Evolutionary conservation across 1,140 invertebrate genomes (phyloP), one percentile per base, ranked within the genome.

Genomic region (Hypothenemus hampei): DNA sequence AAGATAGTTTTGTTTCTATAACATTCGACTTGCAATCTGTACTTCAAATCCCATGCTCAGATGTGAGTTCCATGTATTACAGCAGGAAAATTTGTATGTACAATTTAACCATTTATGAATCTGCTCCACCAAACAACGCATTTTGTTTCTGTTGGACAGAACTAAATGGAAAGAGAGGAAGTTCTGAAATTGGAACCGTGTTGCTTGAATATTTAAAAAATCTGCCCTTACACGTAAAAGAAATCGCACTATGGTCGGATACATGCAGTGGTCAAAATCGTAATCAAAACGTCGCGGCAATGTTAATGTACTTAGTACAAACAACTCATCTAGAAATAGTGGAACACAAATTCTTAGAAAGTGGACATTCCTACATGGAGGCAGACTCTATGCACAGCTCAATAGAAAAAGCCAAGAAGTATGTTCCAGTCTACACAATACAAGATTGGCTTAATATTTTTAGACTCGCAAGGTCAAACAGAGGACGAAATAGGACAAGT

Each of bases 361-460:
- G 21, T 33, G 49, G 59, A 10, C 57, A 60, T 29, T 60, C 33
- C 15, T 22, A 48, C 26, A 57, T 61, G 58, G 46, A 60, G 44
- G 53, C 44, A 20, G 67, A 70, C 43, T 57, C 50, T 8, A 62
- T 68, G 21, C 66, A 71, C 45, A 57, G 51, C 33, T 37, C 50
- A n/a, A 54, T 48, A 16, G 43, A 21, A 35, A 15, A 24, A 10
- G 23, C 43, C 20, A 36, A 48, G 26, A 60, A 58, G 47, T 24
- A 13, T 20, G 1, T 15, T 29, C 10, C 37, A n/a, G n/a, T 60
- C 19, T 56, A n/a, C 51, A 29, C 23, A 11, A 4, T 59, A 16
- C 19, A 60, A n/a, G 58, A 59, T 59, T 60, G 26, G 35, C 21
- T 44, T 13, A 53, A 21, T 19, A 33, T 59, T 11, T 54, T 39